A percentile compares a stretch with the other conserved stretches of the same genome.
Conservation (phyloP, 2,888 invertebrate genomes). For the Himalopsyche tibetana region DNA sequence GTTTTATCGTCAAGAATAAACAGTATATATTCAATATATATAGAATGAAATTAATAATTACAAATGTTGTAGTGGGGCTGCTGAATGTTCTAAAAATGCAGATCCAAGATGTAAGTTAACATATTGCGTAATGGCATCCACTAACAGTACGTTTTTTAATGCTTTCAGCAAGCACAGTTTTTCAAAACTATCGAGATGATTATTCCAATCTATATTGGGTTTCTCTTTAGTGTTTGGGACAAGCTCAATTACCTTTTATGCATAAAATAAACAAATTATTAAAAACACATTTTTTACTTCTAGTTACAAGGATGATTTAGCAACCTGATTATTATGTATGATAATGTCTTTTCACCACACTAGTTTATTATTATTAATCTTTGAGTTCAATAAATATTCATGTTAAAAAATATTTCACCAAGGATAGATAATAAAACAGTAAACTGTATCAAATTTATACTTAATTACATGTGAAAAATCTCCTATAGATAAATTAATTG, state of each 20-base stretch:
- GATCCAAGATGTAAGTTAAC: conserved; percentile 86
- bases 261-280: no score
- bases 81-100: conserved; percentile 89
- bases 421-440: no score
- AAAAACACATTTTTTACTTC: no score
- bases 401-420: no score
- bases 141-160: conserved; percentile 87
- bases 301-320: no score
- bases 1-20: not conserved
- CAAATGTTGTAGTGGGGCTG: conserved; percentile 82
- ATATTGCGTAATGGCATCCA: conserved; percentile 88
- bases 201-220: conserved; percentile 79
- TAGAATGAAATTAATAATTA: conserved; percentile 68
- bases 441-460: no score
- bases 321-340: no score
- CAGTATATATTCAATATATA: not conserved
- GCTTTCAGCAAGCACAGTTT: conserved; percentile 88
- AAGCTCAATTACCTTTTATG: conserved; percentile 78
- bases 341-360: no score
- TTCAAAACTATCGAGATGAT: conserved; percentile 82
- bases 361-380: no score
- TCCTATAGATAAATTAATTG: conserved; percentile 79
- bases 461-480: conserved; percentile 77
- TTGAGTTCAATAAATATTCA: no score
- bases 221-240: conserved; percentile 70